A percentile compares a stretch with the other conserved stretches of the same genome.
Conservation (phyloP, 2,113 vertebrate species). For the Hippocampus guttulatus region DNA sequence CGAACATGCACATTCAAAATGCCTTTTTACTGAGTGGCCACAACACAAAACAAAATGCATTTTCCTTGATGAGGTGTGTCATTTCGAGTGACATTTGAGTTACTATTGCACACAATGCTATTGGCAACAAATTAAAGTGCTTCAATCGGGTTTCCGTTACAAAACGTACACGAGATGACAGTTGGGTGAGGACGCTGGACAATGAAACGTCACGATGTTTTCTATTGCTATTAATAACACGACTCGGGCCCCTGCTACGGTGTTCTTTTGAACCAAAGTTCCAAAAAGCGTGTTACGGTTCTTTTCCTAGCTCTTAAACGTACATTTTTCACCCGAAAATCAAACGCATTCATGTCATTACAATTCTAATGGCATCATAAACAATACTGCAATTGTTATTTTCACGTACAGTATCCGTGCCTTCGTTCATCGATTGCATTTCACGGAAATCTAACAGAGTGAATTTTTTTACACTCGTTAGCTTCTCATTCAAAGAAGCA, state of each 20-base stretch:
- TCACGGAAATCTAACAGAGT: constrained; percentile 1
- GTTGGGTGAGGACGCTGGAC: constrained; percentile 46
- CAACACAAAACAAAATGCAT: constrained; percentile 3
- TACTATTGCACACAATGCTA: constrained; percentile 53
- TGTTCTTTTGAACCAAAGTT: background rate
- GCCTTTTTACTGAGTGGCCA: constrained; percentile 13
- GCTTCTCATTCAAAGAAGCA: constrained; percentile 10
- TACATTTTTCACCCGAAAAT: background rate
- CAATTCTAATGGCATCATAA: background rate
- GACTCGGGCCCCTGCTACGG: constrained; percentile 19
- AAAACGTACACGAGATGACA: constrained; percentile 32
- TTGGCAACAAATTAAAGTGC: constrained; percentile 11
- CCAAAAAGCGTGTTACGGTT: background rate
- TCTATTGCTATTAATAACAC: constrained; percentile 69
- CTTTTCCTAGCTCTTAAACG: background rate
- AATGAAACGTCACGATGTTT: constrained; percentile 49
- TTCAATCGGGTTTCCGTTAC: constrained; percentile 13
- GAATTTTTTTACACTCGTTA: background rate
- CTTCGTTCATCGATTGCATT: constrained; percentile 15
- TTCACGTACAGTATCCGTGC: background rate
- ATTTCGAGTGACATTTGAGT: constrained; percentile 25
- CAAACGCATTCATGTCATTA: background rate
- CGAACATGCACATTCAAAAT: background rate
- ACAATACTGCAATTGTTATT: constrained; percentile 1
- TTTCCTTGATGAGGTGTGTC: background rate